A percentile compares a stretch with the other conserved stretches of the same genome.
phyloP scores from a whole-genome alignment of 2,888 invertebrate genomes.

The Ophioninae sp. region DNA sequence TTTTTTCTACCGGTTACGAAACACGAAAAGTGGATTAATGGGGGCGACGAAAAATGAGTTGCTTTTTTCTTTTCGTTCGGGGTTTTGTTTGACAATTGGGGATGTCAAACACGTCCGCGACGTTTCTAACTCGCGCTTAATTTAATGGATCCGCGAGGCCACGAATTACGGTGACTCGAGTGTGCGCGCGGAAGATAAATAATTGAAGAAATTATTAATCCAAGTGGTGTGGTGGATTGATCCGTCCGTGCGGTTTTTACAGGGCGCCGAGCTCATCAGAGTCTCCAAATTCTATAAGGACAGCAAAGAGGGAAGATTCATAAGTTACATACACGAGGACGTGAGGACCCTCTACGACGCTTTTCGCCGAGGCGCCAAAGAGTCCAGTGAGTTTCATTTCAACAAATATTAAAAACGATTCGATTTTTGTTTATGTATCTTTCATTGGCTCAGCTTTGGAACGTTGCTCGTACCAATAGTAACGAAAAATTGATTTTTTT shows the following conservation, averaged over 20 bases:
- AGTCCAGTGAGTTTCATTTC: conserved; percentile 88
- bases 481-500: too few relatives aligned
- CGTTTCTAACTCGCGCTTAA: not conserved
- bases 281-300: conserved; percentile 96
- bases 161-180: not conserved
- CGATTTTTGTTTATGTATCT: too few relatives aligned
- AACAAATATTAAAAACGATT: not conserved
- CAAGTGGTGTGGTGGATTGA: conserved; percentile 11
- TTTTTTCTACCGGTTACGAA: conserved; percentile 23
- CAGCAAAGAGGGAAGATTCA: conserved; percentile 92
- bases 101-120: not conserved
- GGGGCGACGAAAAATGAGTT: not conserved
- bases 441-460: too few relatives aligned
- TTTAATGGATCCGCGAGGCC: not conserved
- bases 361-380: conserved; percentile 94
- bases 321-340: conserved; percentile 93
- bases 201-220: not conserved
- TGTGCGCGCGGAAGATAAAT: not conserved
- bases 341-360: conserved; percentile 94
- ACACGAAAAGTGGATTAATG: not conserved
- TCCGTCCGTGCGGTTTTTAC: conserved; percentile 77
- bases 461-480: too few relatives aligned
- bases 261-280: conserved; percentile 94
- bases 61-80: not conserved
- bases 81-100: not conserved